Evolutionary conservation across 2,797 vertebrate genomes (phyloP).

Genomic region (Vireo griseus): DNA sequence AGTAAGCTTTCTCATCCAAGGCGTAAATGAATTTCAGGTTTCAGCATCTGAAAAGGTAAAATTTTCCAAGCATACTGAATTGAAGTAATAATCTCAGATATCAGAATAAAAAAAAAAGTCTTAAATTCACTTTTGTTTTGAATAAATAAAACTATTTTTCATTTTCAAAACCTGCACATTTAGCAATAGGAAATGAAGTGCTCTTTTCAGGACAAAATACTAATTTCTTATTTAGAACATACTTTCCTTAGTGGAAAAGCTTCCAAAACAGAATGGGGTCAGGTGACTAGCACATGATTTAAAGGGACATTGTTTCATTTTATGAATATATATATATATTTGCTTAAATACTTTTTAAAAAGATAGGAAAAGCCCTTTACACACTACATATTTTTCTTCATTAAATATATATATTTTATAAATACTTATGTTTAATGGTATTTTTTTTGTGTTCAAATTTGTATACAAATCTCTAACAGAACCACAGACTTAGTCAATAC

Average conservation of each 20-base stretch:
- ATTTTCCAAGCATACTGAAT: neutral
- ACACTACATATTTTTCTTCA: neutral
- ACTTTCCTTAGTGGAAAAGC: neutral
- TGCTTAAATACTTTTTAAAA: neutral
- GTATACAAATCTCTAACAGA: neutral
- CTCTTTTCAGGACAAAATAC: neutral
- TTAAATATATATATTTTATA: neutral
- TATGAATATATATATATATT: neutral
- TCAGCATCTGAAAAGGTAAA: neutral
- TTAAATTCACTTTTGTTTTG: neutral
- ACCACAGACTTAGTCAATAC: neutral
- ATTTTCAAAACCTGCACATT: neutral
- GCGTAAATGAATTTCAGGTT: neutral
- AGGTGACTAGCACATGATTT: neutral
- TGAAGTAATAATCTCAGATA: neutral
- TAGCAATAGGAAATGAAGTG: neutral
- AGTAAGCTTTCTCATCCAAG: neutral
- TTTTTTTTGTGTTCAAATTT: neutral
- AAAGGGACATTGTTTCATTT: neutral
- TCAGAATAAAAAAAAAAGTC: neutral
- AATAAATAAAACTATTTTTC: neutral
- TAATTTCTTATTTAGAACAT: neutral
- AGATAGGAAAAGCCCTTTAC: neutral
- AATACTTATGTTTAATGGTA: neutral
- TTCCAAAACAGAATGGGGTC: neutral